Percentiles rank a stretch among this genome's conserved stretches.
Conservation (phyloP, 2,113 vertebrate genomes). For the Osmerus mordax region DNA sequence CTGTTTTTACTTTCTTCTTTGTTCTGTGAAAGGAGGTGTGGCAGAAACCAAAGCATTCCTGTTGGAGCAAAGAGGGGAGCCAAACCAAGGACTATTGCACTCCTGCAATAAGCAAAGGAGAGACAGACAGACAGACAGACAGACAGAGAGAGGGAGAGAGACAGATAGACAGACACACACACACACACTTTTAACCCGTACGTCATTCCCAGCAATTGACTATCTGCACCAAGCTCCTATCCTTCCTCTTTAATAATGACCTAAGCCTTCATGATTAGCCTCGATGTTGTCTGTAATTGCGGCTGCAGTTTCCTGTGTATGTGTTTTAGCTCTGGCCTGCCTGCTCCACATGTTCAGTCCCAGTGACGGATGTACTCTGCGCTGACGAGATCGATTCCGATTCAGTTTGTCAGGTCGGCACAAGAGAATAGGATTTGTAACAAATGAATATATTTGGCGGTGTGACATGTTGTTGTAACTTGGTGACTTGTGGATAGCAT, state of each 20-base stretch:
- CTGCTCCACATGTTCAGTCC: slow-evolving; percentile 22
- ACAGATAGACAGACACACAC: slow-evolving; percentile 4
- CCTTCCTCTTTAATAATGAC: neutral
- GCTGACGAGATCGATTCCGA: slow-evolving; percentile 32
- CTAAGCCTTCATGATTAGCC: neutral
- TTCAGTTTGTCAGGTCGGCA: slow-evolving; percentile 30
- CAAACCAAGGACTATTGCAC: slow-evolving; percentile 56
- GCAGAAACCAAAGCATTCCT: slow-evolving; percentile 40
- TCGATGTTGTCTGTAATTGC: slow-evolving; percentile 8
- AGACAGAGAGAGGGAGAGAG: slow-evolving; percentile 39
- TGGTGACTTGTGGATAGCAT: neutral
- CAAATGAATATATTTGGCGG: slow-evolving; percentile 5
- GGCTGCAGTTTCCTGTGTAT: slow-evolving; percentile 2
- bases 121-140: slow-evolving; percentile 11
- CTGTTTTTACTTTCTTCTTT: slow-evolving; percentile 41
- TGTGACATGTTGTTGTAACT: neutral
- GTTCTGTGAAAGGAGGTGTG: slow-evolving; percentile 50
- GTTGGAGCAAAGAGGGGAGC: slow-evolving; percentile 41
- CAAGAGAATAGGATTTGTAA: slow-evolving; percentile 20
- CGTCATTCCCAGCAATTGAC: neutral
- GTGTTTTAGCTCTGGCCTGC: neutral
- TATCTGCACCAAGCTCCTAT: neutral
- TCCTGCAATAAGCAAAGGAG: slow-evolving; percentile 46
- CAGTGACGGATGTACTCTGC: slow-evolving; percentile 31
- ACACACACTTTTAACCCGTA: neutral